These are phyloP conservation scores for Hyles euphorbiae DNA, from an alignment of 1,140 invertebrate species.

Conservation along the genomic window DNA sequence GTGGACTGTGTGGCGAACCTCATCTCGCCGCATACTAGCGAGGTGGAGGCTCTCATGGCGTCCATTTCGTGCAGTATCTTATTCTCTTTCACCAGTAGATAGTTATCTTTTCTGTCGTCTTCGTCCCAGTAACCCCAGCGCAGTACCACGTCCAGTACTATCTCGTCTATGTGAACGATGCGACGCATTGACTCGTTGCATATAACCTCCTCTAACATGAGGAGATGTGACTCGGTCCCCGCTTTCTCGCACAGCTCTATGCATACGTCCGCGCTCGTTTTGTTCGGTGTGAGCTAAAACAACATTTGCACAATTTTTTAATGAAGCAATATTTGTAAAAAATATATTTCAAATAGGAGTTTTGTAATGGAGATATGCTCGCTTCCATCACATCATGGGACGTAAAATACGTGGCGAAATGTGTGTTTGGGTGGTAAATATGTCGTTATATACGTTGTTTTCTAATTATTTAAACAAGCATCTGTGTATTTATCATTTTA, in stretches of 20 bases:
- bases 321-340: too few relatives aligned
- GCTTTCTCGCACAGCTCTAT: conserved; percentile 80
- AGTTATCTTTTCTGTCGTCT: conserved; percentile 86
- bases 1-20: conserved; percentile 86
- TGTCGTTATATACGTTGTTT: too few relatives aligned
- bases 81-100: conserved; percentile 81
- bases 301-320: not conserved
- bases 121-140: conserved; percentile 92
- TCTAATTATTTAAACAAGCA: too few relatives aligned
- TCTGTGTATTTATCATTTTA: too few relatives aligned
- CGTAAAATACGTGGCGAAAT: too few relatives aligned
- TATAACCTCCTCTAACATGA: conserved; percentile 86
- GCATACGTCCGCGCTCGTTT: conserved; percentile 85
- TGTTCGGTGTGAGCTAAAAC: conserved; percentile 83
- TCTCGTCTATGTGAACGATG: conserved; percentile 86
- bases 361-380: too few relatives aligned
- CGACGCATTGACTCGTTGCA: conserved; percentile 82
- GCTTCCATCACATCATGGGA: too few relatives aligned
- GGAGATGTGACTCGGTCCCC: conserved; percentile 77
- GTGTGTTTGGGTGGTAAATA: too few relatives aligned
- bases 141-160: conserved; percentile 81
- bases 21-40: conserved; percentile 79
- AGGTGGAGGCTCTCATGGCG: conserved; percentile 76
- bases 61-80: conserved; percentile 63
- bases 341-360: too few relatives aligned